Conservation (phyloP, 2,113 vertebrate genomes). For the Calcarius ornatus region DNA sequence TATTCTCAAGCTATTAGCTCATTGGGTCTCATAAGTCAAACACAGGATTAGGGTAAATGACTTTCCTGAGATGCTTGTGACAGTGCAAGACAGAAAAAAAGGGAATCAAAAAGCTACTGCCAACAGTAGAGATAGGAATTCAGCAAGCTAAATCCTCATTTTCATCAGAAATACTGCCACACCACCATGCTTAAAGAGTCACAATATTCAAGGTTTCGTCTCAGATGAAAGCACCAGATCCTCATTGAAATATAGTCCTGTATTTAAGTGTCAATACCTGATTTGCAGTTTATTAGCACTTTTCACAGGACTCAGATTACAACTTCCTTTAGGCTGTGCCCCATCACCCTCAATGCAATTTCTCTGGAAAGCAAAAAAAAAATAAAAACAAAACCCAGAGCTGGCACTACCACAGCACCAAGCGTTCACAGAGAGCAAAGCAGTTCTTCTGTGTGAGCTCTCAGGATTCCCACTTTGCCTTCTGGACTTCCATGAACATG, state of each 20-base stretch:
- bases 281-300: neutral
- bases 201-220: neutral
- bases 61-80: neutral
- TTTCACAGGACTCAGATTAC: neutral
- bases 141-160: neutral
- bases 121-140: neutral
- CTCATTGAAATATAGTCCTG: neutral
- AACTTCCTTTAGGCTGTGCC: neutral
- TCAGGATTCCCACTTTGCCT: neutral
- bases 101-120: neutral
- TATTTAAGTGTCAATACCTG: neutral
- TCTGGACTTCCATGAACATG: neutral
- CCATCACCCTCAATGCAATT: neutral
- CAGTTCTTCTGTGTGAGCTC: neutral
- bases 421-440: neutral
- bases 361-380: neutral
- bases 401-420: neutral
- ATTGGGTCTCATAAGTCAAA: neutral
- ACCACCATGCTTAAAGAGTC: neutral
- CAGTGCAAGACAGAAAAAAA: neutral
- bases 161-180: neutral
- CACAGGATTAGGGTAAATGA: neutral
- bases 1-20: conserved; percentile 15
- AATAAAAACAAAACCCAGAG: neutral
- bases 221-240: neutral